These are phyloP conservation scores for Desoria tigrina DNA, from an alignment of 2,888 invertebrate species.

Conservation along the genomic window DNA sequence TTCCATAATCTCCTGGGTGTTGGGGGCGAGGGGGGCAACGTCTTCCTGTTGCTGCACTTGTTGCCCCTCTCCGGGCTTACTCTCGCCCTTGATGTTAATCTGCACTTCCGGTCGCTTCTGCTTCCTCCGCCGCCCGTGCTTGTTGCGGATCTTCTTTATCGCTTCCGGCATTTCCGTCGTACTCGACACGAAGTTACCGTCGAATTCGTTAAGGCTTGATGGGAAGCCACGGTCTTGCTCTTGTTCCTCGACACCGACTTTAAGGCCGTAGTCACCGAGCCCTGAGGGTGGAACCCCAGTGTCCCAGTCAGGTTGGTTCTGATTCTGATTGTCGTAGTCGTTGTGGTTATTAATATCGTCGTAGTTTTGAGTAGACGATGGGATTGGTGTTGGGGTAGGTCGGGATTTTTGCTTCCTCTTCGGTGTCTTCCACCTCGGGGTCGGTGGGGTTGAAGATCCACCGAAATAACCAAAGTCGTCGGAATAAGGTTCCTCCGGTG, in stretches of 20 bases:
- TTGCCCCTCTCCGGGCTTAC: neutral
- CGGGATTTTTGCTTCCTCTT: slow-evolving; percentile 7
- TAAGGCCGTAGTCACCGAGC: no score
- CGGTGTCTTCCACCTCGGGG: neutral
- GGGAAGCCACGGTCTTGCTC: neutral
- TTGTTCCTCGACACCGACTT: no score
- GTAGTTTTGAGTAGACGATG: neutral
- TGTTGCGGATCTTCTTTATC: slow-evolving; percentile 2
- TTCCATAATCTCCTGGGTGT: neutral
- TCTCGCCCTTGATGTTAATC: slow-evolving; percentile 23
- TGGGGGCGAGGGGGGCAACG: neutral
- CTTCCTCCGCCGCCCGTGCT: slow-evolving; percentile 11
- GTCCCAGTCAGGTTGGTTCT: neutral
- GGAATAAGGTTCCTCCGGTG: neutral
- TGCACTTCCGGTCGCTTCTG: slow-evolving; percentile 19
- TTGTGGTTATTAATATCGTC: neutral
- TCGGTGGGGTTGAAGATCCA: neutral
- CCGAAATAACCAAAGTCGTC: neutral
- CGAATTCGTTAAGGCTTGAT: neutral
- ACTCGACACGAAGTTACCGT: neutral
- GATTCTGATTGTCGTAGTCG: neutral
- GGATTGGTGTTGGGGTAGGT: slow-evolving; percentile 18
- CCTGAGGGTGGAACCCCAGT: neutral
- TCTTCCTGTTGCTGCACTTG: neutral
- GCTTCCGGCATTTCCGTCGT: slow-evolving; percentile 6